A percentile compares a stretch with the other conserved stretches of the same genome.
These are phyloP conservation scores for Sipha maydis DNA, from an alignment of 2,888 invertebrate genomes.

Conservation along the genomic window DNA sequence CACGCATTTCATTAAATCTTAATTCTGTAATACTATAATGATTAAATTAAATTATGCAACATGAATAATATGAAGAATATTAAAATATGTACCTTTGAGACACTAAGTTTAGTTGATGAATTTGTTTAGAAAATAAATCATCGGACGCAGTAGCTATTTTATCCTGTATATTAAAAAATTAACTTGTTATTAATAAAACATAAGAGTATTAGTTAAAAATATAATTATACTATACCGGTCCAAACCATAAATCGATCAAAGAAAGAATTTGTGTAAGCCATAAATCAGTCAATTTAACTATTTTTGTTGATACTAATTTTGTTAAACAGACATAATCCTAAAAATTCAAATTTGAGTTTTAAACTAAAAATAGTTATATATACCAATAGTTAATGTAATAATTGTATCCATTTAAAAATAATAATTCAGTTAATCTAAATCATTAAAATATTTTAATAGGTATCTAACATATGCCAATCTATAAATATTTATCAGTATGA, in stretches of 20 bases:
- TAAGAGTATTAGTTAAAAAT: neutral
- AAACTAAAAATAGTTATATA: neutral
- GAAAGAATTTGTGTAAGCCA: slow-evolving; percentile 33
- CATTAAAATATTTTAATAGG: too few relatives aligned
- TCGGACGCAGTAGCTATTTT: neutral
- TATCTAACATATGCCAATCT: too few relatives aligned
- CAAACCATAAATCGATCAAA: slow-evolving; percentile 28
- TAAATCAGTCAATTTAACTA: neutral
- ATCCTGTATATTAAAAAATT: slow-evolving; percentile 10
- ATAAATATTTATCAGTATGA: too few relatives aligned
- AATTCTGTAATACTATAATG: slow-evolving; percentile 16
- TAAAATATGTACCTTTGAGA: slow-evolving; percentile 29
- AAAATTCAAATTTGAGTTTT: neutral
- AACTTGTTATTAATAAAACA: neutral
- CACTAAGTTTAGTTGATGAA: neutral
- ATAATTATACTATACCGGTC: slow-evolving; percentile 18
- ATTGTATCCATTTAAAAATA: too few relatives aligned
- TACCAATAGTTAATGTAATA: too few relatives aligned
- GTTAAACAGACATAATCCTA: slow-evolving; percentile 33
- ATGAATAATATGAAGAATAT: neutral
- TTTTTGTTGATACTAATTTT: slow-evolving; percentile 22
- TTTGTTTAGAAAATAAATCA: neutral
- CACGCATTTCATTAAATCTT: neutral
- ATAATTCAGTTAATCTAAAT: too few relatives aligned
- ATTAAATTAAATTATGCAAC: neutral